phyloP scores from a whole-genome alignment of 2,113 vertebrate species.

The Patagioenas fasciata region DNA sequence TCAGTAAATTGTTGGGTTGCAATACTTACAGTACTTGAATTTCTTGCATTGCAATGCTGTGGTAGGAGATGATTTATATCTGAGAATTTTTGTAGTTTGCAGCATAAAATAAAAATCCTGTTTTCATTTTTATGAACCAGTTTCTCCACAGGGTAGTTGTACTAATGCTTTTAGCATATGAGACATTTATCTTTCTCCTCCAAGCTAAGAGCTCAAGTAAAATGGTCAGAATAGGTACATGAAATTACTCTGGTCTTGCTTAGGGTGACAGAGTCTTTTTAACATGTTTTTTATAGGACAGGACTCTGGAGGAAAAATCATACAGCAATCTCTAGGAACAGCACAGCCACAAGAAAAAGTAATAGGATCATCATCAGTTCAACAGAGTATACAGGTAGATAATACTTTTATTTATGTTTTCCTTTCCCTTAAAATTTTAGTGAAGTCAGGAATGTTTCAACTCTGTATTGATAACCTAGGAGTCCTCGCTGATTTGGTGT shows the following conservation, averaged over 20 bases:
- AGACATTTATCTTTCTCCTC: not conserved
- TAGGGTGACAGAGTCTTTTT: not conserved
- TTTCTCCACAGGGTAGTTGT: not conserved
- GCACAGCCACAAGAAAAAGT: constrained; percentile 71
- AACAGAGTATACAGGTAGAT: constrained; percentile 73
- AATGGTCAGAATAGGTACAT: not conserved
- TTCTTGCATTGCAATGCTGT: not conserved
- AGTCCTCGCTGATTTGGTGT: not conserved
- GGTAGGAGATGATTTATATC: not conserved
- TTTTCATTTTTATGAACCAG: not conserved
- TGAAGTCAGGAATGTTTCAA: not conserved
- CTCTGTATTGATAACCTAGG: not conserved
- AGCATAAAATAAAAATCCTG: not conserved
- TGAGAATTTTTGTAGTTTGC: not conserved
- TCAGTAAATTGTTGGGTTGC: not conserved
- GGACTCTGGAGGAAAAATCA: constrained; percentile 75
- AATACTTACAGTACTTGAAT: not conserved
- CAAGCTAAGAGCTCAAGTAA: not conserved
- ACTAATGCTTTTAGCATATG: not conserved
- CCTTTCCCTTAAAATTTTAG: not conserved
- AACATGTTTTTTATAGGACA: constrained; percentile 66
- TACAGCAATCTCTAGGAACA: constrained; percentile 70
- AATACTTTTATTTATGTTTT: not conserved
- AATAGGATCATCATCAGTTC: constrained; percentile 70
- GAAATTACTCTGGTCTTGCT: not conserved